Evolutionary conservation across 2,797 vertebrate species (phyloP).

Genomic region (Leucoraja ocellata): DNA sequence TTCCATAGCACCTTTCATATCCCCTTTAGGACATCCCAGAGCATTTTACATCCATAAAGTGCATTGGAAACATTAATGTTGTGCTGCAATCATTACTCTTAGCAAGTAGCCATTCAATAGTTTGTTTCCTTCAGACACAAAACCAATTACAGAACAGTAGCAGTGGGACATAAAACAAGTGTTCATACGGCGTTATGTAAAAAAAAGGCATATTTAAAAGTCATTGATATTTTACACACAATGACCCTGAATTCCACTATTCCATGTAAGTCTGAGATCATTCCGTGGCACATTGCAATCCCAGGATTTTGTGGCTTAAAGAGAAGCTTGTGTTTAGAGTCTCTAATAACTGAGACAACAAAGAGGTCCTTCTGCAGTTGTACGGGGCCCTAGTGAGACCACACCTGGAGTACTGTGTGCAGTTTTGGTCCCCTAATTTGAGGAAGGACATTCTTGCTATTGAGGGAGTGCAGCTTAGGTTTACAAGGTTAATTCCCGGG

Average conservation of each 20-base stretch:
- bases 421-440: no score
- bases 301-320: not conserved
- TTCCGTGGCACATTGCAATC: not conserved
- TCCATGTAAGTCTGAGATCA: not conserved
- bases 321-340: not conserved
- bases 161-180: not conserved
- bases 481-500: no score
- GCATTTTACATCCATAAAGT: no score
- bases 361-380: no score
- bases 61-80: no score
- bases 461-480: no score
- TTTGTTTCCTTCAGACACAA: not conserved
- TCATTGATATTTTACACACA: not conserved
- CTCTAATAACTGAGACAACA: not conserved
- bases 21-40: no score
- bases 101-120: not conserved
- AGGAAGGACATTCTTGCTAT: no score
- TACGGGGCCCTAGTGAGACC: no score
- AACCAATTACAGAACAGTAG: not conserved
- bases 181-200: not conserved
- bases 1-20: no score
- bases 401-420: no score
- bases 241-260: not conserved
- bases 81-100: not conserved
- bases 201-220: not conserved